Conservation (phyloP, 2,888 invertebrate species). For the Cactoblastis cactorum region DNA sequence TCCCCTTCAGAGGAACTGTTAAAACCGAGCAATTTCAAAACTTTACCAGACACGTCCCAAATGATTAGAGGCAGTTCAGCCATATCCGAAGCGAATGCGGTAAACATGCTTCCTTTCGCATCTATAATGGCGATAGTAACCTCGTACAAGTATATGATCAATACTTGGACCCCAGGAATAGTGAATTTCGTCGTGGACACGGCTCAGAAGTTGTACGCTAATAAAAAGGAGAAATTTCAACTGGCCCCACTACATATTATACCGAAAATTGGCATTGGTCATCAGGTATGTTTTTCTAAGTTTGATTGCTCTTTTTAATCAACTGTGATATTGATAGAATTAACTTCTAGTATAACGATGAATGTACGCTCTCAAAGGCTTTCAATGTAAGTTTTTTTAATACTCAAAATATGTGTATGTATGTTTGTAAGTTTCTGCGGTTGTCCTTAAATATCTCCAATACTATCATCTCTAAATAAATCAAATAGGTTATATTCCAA, state of each 20-base stretch:
- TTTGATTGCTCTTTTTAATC: too few relatives aligned
- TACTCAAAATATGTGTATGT: too few relatives aligned
- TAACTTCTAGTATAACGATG: too few relatives aligned
- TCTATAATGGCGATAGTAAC: constrained; percentile 81
- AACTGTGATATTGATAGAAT: too few relatives aligned
- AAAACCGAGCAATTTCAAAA: constrained; percentile 78
- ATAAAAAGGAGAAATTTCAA: constrained; percentile 61
- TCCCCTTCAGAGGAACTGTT: constrained; percentile 73
- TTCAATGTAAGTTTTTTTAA: too few relatives aligned
- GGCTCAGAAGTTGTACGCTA: constrained; percentile 55
- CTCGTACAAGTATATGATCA: constrained; percentile 78
- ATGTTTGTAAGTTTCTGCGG: too few relatives aligned
- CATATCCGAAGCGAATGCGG: constrained; percentile 43
- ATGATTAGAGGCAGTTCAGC: constrained; percentile 75
- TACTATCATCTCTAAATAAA: too few relatives aligned
- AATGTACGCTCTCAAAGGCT: too few relatives aligned
- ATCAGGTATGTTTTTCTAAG: constrained; percentile 48
- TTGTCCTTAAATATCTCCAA: too few relatives aligned
- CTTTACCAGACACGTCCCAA: constrained; percentile 80
- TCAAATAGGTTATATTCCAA: too few relatives aligned
- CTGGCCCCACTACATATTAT: constrained; percentile 78
- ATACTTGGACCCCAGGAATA: constrained; percentile 80
- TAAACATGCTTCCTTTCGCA: constrained; percentile 72
- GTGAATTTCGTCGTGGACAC: constrained; percentile 80
- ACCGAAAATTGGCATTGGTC: constrained; percentile 81